Conservation (phyloP, 2,888 invertebrate species). For the Oegoconia quadripuncta region DNA sequence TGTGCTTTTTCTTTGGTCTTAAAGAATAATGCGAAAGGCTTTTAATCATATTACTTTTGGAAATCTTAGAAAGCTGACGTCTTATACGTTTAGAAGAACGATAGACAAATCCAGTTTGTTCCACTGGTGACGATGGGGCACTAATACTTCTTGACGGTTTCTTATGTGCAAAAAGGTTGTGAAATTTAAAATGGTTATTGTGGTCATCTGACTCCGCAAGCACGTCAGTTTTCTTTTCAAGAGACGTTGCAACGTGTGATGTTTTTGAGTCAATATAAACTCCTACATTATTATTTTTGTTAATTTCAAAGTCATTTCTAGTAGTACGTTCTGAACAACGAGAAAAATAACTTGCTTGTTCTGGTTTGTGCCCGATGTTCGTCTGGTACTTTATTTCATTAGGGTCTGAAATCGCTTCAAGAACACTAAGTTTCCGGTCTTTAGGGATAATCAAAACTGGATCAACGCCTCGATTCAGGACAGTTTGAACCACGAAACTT, state of each 20-base stretch:
- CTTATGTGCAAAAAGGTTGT: slow-evolving; percentile 64
- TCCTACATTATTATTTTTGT: slow-evolving; percentile 5
- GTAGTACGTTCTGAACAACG: no score
- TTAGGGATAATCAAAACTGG: slow-evolving; percentile 50
- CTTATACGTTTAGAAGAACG: slow-evolving; percentile 66
- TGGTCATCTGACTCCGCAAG: slow-evolving; percentile 43
- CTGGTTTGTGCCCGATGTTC: neutral
- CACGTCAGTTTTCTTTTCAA: slow-evolving; percentile 22
- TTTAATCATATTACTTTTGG: slow-evolving; percentile 69
- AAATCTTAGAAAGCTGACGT: slow-evolving; percentile 59
- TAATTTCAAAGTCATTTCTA: neutral
- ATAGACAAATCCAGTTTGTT: slow-evolving; percentile 62
- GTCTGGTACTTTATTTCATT: slow-evolving; percentile 16
- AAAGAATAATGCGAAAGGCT: slow-evolving; percentile 69
- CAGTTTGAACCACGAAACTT: slow-evolving; percentile 77
- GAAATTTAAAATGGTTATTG: slow-evolving; percentile 53
- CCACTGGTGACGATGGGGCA: slow-evolving; percentile 67
- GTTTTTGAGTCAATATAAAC: slow-evolving; percentile 9
- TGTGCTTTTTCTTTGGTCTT: slow-evolving; percentile 59
- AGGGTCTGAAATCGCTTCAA: slow-evolving; percentile 32
- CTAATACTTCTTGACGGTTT: slow-evolving; percentile 62
- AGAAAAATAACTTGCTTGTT: no score
- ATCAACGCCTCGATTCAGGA: slow-evolving; percentile 57
- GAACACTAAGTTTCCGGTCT: slow-evolving; percentile 51
- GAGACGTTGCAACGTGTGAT: neutral